A percentile compares a stretch with the other conserved stretches of the same genome.
phyloP scores from a whole-genome alignment of 2,797 vertebrate species.

The Mormyrus proboscirostris region DNA sequence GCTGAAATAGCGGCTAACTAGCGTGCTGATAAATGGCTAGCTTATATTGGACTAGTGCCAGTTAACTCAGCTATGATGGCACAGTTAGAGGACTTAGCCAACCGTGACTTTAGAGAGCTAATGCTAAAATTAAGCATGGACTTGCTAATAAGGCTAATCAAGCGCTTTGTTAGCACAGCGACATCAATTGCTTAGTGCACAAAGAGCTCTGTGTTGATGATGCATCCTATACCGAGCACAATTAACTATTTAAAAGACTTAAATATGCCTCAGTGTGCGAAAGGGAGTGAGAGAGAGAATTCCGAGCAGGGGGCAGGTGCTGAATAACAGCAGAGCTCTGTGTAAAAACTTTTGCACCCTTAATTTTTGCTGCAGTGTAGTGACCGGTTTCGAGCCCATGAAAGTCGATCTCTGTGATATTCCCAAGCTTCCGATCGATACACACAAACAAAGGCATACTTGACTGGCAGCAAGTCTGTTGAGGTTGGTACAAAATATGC shows the following conservation, averaged over 20 bases:
- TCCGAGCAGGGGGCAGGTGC: neutral
- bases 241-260: neutral
- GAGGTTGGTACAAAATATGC: neutral
- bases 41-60: neutral
- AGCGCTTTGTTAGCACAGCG: neutral
- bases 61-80: neutral
- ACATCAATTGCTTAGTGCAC: neutral
- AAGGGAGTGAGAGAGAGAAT: neutral
- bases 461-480: neutral
- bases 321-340: neutral
- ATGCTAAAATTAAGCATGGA: neutral
- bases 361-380: neutral
- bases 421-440: neutral
- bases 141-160: neutral
- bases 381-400: neutral
- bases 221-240: neutral
- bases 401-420: neutral
- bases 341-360: neutral
- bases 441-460: neutral
- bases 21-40: neutral
- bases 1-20: neutral
- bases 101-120: neutral
- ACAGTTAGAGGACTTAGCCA: neutral
- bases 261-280: neutral
- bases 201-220: neutral